Evolutionary conservation across 2,797 vertebrate species (phyloP).

Genomic region (Moxostoma hubbsi): DNA sequence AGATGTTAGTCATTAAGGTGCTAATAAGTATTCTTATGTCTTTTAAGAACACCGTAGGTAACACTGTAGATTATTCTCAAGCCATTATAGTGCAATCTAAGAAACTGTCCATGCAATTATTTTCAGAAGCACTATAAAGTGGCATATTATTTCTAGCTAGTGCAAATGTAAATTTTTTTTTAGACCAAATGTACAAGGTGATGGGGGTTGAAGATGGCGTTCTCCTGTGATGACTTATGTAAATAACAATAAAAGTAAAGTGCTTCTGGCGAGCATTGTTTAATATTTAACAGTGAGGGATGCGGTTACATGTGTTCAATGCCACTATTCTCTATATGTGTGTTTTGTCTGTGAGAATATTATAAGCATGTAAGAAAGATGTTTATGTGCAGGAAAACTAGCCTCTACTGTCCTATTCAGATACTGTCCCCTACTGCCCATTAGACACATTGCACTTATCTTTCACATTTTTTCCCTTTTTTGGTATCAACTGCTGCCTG

Average conservation of each 20-base stretch:
- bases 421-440: conserved; percentile 71
- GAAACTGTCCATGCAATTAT: conserved; percentile 19
- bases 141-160: conserved; percentile 26
- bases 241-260: conserved; percentile 40
- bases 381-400: conserved; percentile 33
- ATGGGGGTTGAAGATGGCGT: conserved; percentile 4
- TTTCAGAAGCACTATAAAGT: conserved; percentile 25
- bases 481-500: neutral
- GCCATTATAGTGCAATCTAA: conserved; percentile 17
- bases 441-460: conserved; percentile 45
- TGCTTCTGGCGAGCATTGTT: conserved; percentile 30
- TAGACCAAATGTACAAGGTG: conserved; percentile 38
- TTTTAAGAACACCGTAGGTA: conserved; percentile 14
- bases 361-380: neutral
- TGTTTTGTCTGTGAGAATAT: neutral
- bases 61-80: conserved; percentile 17
- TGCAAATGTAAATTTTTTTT: conserved; percentile 28
- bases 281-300: conserved; percentile 26
- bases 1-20: conserved; percentile 59
- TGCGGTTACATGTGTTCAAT: conserved; percentile 16
- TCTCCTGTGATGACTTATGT: conserved; percentile 43
- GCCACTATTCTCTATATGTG: neutral
- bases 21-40: conserved; percentile 49
- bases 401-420: conserved; percentile 35
- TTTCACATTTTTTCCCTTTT: neutral